Conservation (phyloP, 2,113 vertebrate species). For the Bungarus multicinctus region DNA sequence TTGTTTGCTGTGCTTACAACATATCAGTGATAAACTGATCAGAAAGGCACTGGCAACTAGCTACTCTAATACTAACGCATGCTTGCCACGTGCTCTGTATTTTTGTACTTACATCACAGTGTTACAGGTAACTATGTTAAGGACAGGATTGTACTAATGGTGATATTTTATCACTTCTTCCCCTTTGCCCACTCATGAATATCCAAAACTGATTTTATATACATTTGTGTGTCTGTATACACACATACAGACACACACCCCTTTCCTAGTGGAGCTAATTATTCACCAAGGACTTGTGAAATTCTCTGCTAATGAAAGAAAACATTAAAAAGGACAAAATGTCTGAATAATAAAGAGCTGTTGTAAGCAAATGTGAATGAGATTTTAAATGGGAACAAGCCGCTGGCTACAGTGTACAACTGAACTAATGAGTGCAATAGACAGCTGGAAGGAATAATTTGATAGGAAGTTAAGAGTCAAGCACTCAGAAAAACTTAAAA, state of each 20-base stretch:
- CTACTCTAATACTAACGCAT: conserved; percentile 31
- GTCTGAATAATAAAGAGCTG: conserved; percentile 56
- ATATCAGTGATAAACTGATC: conserved; percentile 52
- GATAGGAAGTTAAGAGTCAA: conserved; percentile 34
- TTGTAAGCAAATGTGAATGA: conserved; percentile 37
- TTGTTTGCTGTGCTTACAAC: conserved; percentile 31
- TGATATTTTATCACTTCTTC: background rate
- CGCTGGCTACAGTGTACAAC: conserved; percentile 16
- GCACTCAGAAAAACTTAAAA: conserved; percentile 10
- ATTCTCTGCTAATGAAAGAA: conserved; percentile 64
- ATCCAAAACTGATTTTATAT: background rate
- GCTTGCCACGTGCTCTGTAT: background rate
- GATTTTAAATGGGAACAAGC: conserved; percentile 49
- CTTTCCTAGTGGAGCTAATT: conserved; percentile 58
- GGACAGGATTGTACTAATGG: background rate
- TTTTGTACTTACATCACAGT: background rate
- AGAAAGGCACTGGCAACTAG: background rate
- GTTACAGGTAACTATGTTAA: background rate
- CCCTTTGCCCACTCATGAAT: background rate
- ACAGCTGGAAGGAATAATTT: conserved; percentile 41
- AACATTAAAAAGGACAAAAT: conserved; percentile 50
- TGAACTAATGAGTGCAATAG: conserved; percentile 36
- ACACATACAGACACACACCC: background rate
- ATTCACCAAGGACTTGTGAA: conserved; percentile 57
- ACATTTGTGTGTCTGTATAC: background rate